phyloP scores from a whole-genome alignment of 2,797 vertebrate species.

The Enteromius paludinosus region DNA sequence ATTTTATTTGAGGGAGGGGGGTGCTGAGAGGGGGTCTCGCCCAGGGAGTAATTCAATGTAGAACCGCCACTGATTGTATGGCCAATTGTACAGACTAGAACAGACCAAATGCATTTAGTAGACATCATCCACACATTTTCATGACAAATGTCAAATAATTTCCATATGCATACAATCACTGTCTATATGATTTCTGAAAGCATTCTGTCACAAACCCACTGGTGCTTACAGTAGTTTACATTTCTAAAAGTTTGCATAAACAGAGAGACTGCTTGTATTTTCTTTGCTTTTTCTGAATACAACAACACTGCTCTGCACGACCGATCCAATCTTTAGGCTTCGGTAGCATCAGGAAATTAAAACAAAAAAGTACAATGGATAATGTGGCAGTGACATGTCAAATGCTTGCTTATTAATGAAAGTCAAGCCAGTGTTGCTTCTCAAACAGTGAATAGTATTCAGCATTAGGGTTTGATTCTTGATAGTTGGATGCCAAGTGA shows the following conservation, averaged over 20 bases:
- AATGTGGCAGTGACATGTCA: constrained; percentile 28
- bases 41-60: too few relatives aligned
- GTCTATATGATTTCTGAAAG: constrained; percentile 4
- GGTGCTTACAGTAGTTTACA: not conserved
- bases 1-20: too few relatives aligned
- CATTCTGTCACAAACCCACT: not conserved
- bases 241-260: constrained; percentile 2
- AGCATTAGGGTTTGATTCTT: constrained; percentile 32
- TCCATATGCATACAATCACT: not conserved
- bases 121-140: not conserved
- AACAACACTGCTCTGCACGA: not conserved
- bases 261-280: constrained; percentile 4
- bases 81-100: not conserved
- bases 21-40: too few relatives aligned
- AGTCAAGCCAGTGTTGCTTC: constrained; percentile 28
- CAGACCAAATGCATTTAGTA: not conserved
- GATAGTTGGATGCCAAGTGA: constrained; percentile 36
- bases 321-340: constrained; percentile 29
- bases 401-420: constrained; percentile 48
- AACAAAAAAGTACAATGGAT: constrained; percentile 11
- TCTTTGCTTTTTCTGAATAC: constrained; percentile 9
- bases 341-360: constrained; percentile 41
- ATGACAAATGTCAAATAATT: not conserved
- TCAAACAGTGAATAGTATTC: constrained; percentile 12
- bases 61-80: too few relatives aligned